phyloP scores from a whole-genome alignment of 2,888 invertebrate genomes.

The Agrilus mali region DNA sequence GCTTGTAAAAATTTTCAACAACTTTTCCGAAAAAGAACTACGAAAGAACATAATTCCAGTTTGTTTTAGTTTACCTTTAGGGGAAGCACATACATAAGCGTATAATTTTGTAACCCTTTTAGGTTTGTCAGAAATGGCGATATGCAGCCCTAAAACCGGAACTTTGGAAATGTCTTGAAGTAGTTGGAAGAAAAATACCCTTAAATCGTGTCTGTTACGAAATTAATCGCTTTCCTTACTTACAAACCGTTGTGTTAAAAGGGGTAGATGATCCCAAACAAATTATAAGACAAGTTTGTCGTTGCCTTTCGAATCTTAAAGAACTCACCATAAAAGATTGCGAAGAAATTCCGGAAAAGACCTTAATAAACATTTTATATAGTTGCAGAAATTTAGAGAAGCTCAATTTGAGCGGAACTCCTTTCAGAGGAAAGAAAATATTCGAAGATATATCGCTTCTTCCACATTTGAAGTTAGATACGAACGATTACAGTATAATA shows the following conservation, averaged over 20 bases:
- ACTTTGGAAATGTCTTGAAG: conserved; percentile 15
- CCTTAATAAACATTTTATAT: conserved; percentile 13
- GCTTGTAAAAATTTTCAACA: conserved; percentile 15
- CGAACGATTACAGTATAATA: background rate
- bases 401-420: conserved; percentile 17
- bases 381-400: conserved; percentile 15
- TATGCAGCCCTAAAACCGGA: conserved; percentile 15
- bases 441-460: conserved; percentile 15
- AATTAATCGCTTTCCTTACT: conserved; percentile 12
- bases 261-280: conserved; percentile 14
- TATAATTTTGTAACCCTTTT: conserved; percentile 3
- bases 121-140: conserved; percentile 22
- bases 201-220: conserved; percentile 16
- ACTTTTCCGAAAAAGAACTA: conserved; percentile 14
- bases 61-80: conserved; percentile 5
- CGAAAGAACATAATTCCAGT: conserved; percentile 14
- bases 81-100: too few species aligned
- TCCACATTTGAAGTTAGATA: conserved; percentile 11
- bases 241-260: conserved; percentile 13
- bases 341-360: conserved; percentile 9
- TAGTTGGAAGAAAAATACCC: conserved; percentile 13
- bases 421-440: conserved; percentile 12
- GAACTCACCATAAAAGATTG: conserved; percentile 15
- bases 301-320: conserved; percentile 14
- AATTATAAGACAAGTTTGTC: conserved; percentile 18